Evolutionary conservation across 2,888 invertebrate genomes (phyloP).

Genomic region (Latrodectus hesperus): DNA sequence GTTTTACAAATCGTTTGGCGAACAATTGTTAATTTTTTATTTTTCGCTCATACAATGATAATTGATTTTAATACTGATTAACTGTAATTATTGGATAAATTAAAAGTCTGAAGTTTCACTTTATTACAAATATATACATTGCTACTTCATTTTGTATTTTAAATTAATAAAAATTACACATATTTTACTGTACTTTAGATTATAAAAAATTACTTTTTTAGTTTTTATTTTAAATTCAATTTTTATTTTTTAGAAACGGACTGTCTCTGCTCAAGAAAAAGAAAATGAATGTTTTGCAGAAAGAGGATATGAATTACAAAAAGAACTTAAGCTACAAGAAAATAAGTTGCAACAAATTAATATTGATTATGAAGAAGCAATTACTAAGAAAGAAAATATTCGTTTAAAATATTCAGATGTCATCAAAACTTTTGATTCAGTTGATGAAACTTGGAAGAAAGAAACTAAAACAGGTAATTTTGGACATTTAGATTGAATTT

Average conservation of each 20-base stretch:
- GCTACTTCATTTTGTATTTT: too few relatives aligned
- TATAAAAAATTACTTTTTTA: background rate
- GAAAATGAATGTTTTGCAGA: slow-evolving; percentile 53
- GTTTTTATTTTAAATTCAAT: background rate
- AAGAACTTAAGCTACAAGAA: slow-evolving; percentile 39
- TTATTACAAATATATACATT: too few relatives aligned
- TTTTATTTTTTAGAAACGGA: slow-evolving; percentile 36
- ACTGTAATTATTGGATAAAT: too few relatives aligned
- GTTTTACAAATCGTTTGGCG: too few relatives aligned
- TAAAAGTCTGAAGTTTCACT: too few relatives aligned
- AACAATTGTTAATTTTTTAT: too few relatives aligned
- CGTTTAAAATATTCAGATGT: slow-evolving; percentile 7
- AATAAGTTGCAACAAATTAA: slow-evolving; percentile 36
- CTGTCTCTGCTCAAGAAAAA: slow-evolving; percentile 37
- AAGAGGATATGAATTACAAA: slow-evolving; percentile 58
- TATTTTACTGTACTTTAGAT: too few relatives aligned
- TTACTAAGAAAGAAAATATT: slow-evolving; percentile 14
- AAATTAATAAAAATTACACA: too few relatives aligned
- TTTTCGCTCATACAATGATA: too few relatives aligned
- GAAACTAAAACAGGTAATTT: slow-evolving; percentile 38
- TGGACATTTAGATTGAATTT: background rate
- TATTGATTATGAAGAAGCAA: slow-evolving; percentile 15
- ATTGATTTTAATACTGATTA: too few relatives aligned
- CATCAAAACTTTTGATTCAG: slow-evolving; percentile 18
- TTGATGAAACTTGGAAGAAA: slow-evolving; percentile 10